phyloP scores from a whole-genome alignment of 1,140 invertebrate species.

The Lepidostoma basale region DNA sequence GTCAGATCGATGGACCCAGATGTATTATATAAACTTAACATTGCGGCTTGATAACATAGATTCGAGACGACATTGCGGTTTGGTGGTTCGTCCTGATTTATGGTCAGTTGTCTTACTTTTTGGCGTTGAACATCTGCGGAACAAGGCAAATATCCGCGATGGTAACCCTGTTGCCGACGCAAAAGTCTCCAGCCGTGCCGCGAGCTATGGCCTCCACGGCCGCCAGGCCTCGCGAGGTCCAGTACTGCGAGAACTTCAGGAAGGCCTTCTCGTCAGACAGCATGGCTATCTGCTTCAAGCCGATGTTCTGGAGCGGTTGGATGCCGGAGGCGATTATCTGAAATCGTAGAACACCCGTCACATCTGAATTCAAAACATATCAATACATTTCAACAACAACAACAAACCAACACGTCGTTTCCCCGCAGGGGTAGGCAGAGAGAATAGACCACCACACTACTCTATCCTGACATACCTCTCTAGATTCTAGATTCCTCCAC shows the following conservation, averaged over 20 bases:
- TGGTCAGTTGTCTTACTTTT: no score
- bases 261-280: conserved; percentile 75
- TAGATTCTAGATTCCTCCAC: no score
- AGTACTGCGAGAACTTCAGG: conserved; percentile 84
- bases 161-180: conserved; percentile 88
- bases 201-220: conserved; percentile 84
- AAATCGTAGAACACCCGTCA: conserved; percentile 54
- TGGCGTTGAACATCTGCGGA: conserved; percentile 88
- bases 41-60: no score
- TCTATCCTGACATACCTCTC: no score
- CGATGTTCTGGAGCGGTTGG: conserved; percentile 93
- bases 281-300: conserved; percentile 75
- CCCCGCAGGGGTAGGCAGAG: no score
- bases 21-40: no score
- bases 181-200: conserved; percentile 85
- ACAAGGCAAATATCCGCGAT: conserved; percentile 93
- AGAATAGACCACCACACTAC: no score
- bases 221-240: conserved; percentile 83
- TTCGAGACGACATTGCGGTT: no score
- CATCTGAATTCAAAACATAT: not conserved
- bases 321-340: conserved; percentile 87
- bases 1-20: no score
- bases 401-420: no score
- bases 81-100: no score
- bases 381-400: no score